Base-by-base conservation (phyloP, 2,113 vertebrate genomes). In the Tragulus kanchil region DNA sequence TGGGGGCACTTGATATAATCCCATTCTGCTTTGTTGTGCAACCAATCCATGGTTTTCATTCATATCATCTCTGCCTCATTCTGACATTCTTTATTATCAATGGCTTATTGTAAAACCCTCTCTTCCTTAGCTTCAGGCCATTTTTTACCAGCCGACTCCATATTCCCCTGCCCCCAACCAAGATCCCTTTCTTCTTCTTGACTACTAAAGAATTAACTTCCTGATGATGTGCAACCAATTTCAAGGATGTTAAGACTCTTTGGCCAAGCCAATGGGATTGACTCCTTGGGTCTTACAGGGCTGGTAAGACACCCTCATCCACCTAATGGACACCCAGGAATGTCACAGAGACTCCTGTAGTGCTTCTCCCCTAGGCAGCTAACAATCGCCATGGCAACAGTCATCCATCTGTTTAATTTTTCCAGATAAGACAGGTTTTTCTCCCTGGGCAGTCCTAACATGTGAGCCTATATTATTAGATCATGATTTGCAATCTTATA, bases 81-180 rank as follows among this genome's bases (percentile, higher is more conserved):
- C 82, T 95, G 96, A 97, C 95, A 91, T 90, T 78, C 95, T 82
- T 93, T 54, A 83, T 45, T 64, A 85, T 98, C 97, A 98, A 97
- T 98, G 95, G 96, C 78, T 97, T 64, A 96, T 97, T 98, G 98
- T 98, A 96, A 61, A 83, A 82, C 50, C 58, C 64, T 82, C 67
- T 79, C 86, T 97, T 96, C 92, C 93, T 90, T 93, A 98, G 96
- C 97, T 88, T 94, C 85, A 91, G 96, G 97, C 96, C 87, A 92
- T 96, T 90, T 87, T 87, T 89, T 71, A 84, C 78, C 81, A 97
- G 96, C 62, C 14, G 1, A 45, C 65, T 94, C 79, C 69, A 15
- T 65, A 75, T 31, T 67, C 84, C 90, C 56, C 91, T 52, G 26
- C 48, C 71, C 71, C 78, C 95, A 81, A 52, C 21, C 54, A 85